phyloP scores from a whole-genome alignment of 2,888 invertebrate species.

The Griposia aprilina region DNA sequence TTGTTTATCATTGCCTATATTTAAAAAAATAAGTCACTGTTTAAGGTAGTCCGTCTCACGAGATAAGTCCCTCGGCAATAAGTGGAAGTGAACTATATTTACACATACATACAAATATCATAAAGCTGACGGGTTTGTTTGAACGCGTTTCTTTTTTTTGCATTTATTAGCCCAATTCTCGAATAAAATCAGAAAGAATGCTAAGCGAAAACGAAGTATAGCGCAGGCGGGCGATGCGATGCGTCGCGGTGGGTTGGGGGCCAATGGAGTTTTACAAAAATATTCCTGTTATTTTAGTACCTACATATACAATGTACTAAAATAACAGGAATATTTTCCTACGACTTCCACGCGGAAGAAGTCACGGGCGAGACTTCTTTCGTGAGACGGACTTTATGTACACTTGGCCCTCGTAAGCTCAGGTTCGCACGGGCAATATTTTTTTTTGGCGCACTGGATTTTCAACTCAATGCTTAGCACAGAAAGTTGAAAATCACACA shows the following conservation, averaged over 20 bases:
- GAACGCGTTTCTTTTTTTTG: not conserved
- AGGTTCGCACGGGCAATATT: not conserved
- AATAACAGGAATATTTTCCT: no score
- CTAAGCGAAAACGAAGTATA: no score
- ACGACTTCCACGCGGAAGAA: no score
- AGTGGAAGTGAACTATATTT: not conserved
- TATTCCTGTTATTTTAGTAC: no score
- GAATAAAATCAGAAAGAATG: no score
- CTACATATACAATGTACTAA: no score
- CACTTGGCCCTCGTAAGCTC: not conserved
- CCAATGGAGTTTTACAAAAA: no score
- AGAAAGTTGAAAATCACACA: not conserved
- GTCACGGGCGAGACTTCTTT: not conserved
- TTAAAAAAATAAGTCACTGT: slow-evolving; percentile 14
- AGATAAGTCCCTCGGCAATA: not conserved
- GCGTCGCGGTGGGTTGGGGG: no score
- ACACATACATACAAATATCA: not conserved
- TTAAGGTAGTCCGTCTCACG: not conserved
- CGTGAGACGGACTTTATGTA: not conserved
- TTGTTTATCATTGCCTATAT: slow-evolving; percentile 15
- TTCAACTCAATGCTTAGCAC: not conserved
- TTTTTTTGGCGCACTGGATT: not conserved
- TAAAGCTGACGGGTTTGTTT: not conserved
- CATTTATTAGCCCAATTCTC: not conserved
- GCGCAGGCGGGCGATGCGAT: no score